A percentile compares a stretch with the other conserved stretches of the same genome.
phyloP scores from a whole-genome alignment of 2,113 vertebrate species.

The Noturus placidus region DNA sequence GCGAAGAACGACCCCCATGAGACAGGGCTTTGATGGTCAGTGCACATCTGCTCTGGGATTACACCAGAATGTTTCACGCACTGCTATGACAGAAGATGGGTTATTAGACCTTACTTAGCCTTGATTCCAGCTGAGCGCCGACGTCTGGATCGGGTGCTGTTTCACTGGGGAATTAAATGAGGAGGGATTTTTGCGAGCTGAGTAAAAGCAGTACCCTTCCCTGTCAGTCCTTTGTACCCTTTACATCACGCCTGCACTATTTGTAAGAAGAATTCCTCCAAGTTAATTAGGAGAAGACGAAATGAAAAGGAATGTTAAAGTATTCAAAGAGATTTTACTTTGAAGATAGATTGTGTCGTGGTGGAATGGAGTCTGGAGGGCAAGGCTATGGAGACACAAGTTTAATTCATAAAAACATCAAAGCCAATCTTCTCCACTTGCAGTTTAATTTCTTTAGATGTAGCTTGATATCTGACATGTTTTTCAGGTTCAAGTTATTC shows the following conservation, averaged over 20 bases:
- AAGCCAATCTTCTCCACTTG: neutral
- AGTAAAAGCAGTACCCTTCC: neutral
- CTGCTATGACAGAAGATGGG: neutral
- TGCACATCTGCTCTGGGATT: constrained; percentile 8
- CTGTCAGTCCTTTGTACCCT: neutral
- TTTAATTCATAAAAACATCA: neutral
- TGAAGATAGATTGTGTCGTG: neutral
- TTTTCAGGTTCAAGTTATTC: constrained; percentile 7
- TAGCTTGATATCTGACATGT: constrained; percentile 2
- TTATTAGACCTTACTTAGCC: neutral
- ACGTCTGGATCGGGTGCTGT: neutral
- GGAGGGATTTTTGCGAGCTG: neutral
- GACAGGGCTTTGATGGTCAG: neutral
- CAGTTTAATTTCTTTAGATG: constrained; percentile 1
- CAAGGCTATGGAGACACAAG: neutral
- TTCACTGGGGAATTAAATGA: neutral
- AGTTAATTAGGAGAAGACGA: neutral
- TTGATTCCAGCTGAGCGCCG: constrained; percentile 4
- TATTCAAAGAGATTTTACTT: neutral
- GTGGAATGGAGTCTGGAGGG: neutral
- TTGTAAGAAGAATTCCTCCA: neutral
- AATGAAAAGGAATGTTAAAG: neutral
- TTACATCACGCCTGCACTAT: neutral
- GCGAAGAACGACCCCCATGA: neutral
- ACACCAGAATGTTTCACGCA: neutral